These are phyloP conservation scores for Agapornis roseicollis DNA, from an alignment of 2,113 vertebrate species.

Conservation along the genomic window DNA sequence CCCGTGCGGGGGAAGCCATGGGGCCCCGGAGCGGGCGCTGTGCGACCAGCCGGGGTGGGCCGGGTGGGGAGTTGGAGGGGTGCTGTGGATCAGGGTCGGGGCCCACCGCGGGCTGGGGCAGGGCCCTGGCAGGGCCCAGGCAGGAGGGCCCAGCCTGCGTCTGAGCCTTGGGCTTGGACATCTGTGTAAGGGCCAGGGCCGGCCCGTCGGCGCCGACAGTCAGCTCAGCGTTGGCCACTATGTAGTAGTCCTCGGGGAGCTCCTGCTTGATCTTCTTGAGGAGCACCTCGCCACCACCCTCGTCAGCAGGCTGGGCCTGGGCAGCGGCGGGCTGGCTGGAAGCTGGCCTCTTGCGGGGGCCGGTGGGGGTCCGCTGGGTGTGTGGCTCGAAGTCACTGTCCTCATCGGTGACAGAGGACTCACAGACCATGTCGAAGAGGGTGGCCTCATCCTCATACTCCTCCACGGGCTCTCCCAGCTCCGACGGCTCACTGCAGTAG, in stretches of 20 bases:
- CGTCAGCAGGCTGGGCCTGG: slow-evolving; percentile 67
- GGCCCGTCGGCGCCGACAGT: slow-evolving; percentile 69
- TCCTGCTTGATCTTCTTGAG: slow-evolving; percentile 91
- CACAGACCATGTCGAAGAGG: slow-evolving; percentile 86
- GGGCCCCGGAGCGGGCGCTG: slow-evolving; percentile 66
- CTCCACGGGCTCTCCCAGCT: slow-evolving; percentile 81
- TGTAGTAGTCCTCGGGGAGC: slow-evolving; percentile 84
- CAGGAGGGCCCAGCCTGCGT: slow-evolving; percentile 65
- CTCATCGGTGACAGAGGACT: slow-evolving; percentile 88
- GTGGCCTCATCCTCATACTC: slow-evolving; percentile 84
- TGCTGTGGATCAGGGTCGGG: slow-evolving; percentile 67
- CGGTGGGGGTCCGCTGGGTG: slow-evolving; percentile 42
- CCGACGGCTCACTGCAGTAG: slow-evolving; percentile 86
- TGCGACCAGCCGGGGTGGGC: slow-evolving; percentile 25
- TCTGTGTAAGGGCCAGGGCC: slow-evolving; percentile 74
- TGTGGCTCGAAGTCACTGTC: slow-evolving; percentile 84
- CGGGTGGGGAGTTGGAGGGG: slow-evolving; percentile 62
- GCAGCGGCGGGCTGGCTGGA: slow-evolving; percentile 30
- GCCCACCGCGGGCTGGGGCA: background rate
- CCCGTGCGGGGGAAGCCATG: slow-evolving; percentile 70
- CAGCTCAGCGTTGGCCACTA: slow-evolving; percentile 81
- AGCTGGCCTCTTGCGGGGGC: slow-evolving; percentile 51
- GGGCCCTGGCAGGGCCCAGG: slow-evolving; percentile 56
- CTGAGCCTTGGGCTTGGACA: slow-evolving; percentile 76
- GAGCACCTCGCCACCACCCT: slow-evolving; percentile 65